These are phyloP conservation scores for Sminthurinus signatus DNA, from an alignment of 1,140 invertebrate genomes.

Conservation along the genomic window DNA sequence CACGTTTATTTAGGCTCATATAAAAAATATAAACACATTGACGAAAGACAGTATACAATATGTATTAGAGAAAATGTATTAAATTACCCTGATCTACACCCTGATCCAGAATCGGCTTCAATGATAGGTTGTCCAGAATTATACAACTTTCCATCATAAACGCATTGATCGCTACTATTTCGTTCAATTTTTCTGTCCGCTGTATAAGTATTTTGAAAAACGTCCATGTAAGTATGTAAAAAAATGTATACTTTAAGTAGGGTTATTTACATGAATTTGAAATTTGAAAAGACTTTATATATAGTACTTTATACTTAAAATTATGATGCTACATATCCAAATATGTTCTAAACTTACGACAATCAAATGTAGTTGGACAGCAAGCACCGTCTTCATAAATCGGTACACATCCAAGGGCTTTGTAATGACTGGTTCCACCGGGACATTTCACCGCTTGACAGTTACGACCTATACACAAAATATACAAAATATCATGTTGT, in stretches of 20 bases:
- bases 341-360: no score
- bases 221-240: neutral
- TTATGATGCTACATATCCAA: no score
- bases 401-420: conserved; percentile 37
- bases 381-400: conserved; percentile 40
- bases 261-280: neutral
- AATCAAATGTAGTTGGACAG: conserved; percentile 42
- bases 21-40: no score
- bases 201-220: neutral
- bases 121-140: conserved; percentile 33
- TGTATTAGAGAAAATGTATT: no score
- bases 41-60: no score
- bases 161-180: conserved; percentile 23
- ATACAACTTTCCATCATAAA: conserved; percentile 39
- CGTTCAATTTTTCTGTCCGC: neutral
- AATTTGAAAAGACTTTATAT: no score
- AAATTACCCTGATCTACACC: conserved; percentile 32
- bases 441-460: conserved; percentile 39
- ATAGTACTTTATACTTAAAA: no score
- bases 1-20: no score
- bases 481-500: no score
- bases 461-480: neutral
- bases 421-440: conserved; percentile 36
- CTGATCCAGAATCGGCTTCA: conserved; percentile 21
- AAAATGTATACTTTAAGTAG: neutral